Conservation (phyloP, 2,888 invertebrate genomes). For the Tolmerus cingulatus region DNA sequence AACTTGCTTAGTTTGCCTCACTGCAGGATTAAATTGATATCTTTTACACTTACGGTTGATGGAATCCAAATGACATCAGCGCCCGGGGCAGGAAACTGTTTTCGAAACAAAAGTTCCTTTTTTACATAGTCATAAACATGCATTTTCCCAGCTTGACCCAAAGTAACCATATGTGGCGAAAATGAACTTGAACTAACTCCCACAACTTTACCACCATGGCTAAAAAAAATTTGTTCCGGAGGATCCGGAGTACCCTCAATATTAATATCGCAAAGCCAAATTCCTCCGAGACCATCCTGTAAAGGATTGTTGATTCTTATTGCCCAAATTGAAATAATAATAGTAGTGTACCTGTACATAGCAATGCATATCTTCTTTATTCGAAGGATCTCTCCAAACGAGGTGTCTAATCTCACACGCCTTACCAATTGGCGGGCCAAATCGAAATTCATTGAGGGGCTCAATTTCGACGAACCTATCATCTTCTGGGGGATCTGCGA, state of each 20-base stretch:
- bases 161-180: slow-evolving; percentile 74
- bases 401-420: slow-evolving; percentile 58
- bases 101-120: slow-evolving; percentile 69
- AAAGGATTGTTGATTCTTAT: slow-evolving; percentile 8
- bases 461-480: slow-evolving; percentile 83
- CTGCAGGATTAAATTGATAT: too few species aligned
- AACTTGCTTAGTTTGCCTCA: too few species aligned
- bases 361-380: slow-evolving; percentile 66
- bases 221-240: slow-evolving; percentile 68
- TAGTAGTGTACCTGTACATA: slow-evolving; percentile 74
- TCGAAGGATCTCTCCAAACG: slow-evolving; percentile 59
- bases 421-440: slow-evolving; percentile 57
- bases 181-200: slow-evolving; percentile 75
- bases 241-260: slow-evolving; percentile 64
- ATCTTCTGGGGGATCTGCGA: slow-evolving; percentile 83
- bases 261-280: slow-evolving; percentile 77
- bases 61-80: slow-evolving; percentile 76
- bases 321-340: slow-evolving; percentile 51
- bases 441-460: slow-evolving; percentile 83
- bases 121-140: slow-evolving; percentile 75
- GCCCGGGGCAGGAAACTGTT: slow-evolving; percentile 68
- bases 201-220: slow-evolving; percentile 79
- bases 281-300: slow-evolving; percentile 69
- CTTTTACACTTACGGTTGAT: slow-evolving; percentile 64
- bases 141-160: slow-evolving; percentile 77